These are phyloP conservation scores for Emydocephalus ijimae DNA, from an alignment of 2,113 vertebrate genomes.

Conservation along the genomic window DNA sequence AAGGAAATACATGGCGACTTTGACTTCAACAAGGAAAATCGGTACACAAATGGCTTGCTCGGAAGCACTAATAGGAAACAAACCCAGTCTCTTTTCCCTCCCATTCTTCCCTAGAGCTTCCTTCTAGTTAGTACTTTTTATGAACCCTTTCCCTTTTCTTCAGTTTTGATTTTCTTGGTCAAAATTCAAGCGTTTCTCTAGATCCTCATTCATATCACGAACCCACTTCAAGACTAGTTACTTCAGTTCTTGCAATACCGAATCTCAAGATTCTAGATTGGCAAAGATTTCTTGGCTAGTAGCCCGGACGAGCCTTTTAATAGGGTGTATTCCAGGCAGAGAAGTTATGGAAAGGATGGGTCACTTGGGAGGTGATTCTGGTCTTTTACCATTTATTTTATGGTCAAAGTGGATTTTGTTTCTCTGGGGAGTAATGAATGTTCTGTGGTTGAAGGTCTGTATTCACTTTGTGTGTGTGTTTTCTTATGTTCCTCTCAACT, in stretches of 20 bases:
- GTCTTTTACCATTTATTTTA: neutral
- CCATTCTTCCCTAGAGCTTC: neutral
- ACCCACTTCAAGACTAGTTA: conserved; percentile 52
- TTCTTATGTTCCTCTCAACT: neutral
- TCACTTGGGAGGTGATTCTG: neutral
- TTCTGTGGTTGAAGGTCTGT: too few relatives aligned
- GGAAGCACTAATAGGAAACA: neutral
- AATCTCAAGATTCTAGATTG: conserved; percentile 30
- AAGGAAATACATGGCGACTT: neutral
- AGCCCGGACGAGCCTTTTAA: neutral
- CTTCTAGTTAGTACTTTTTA: neutral
- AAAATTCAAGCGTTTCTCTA: conserved; percentile 69
- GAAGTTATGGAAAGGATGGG: neutral
- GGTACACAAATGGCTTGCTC: neutral
- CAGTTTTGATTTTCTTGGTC: conserved; percentile 58
- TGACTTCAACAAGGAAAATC: neutral
- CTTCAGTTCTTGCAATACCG: conserved; percentile 49
- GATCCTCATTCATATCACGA: conserved; percentile 63
- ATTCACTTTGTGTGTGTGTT: neutral
- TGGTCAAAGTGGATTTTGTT: neutral
- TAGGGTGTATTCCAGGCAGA: neutral
- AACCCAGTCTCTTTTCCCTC: neutral
- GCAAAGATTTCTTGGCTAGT: neutral
- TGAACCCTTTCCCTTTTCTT: neutral
- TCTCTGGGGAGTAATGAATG: neutral